phyloP scores from a whole-genome alignment of 2,797 vertebrate genomes.

The Syndactyla subalaris region DNA sequence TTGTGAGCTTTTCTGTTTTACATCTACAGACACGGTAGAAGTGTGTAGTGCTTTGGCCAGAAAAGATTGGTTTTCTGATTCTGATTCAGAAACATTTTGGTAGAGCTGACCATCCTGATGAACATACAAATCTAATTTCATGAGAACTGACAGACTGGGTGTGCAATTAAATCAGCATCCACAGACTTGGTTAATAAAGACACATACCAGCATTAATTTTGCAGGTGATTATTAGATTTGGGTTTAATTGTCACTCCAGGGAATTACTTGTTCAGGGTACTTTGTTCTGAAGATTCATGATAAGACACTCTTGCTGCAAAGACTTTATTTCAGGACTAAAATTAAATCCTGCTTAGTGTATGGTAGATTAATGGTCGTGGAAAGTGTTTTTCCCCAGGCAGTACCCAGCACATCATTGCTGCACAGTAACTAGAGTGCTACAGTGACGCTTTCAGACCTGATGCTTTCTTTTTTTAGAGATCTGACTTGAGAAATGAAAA shows the following conservation, averaged over 20 bases:
- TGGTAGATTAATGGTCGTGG: conserved; percentile 31
- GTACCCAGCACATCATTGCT: conserved; percentile 1
- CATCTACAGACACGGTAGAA: not conserved
- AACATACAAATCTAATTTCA: conserved; percentile 4
- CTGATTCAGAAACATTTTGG: not conserved
- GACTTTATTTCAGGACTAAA: conserved; percentile 40
- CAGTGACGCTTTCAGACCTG: conserved; percentile 18
- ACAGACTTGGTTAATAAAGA: not conserved
- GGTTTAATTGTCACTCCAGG: conserved; percentile 7
- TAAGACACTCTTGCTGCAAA: not conserved
- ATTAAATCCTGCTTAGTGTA: conserved; percentile 40
- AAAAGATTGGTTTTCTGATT: not conserved
- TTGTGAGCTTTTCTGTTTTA: not conserved
- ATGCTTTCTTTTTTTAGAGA: conserved; percentile 58
- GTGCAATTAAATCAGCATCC: not conserved
- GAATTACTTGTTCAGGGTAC: conserved; percentile 8
- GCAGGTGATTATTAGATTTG: conserved; percentile 37
- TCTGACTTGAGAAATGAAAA: conserved; percentile 43
- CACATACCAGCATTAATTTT: conserved; percentile 22
- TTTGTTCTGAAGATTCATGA: conserved; percentile 22
- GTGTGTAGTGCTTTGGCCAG: not conserved
- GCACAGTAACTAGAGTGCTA: conserved; percentile 27
- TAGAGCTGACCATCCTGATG: not conserved
- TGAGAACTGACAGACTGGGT: not conserved
- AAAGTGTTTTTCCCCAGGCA: conserved; percentile 17